Evolutionary conservation across 1,140 invertebrate genomes (phyloP).

Genomic region (Drosophila virilis): DNA sequence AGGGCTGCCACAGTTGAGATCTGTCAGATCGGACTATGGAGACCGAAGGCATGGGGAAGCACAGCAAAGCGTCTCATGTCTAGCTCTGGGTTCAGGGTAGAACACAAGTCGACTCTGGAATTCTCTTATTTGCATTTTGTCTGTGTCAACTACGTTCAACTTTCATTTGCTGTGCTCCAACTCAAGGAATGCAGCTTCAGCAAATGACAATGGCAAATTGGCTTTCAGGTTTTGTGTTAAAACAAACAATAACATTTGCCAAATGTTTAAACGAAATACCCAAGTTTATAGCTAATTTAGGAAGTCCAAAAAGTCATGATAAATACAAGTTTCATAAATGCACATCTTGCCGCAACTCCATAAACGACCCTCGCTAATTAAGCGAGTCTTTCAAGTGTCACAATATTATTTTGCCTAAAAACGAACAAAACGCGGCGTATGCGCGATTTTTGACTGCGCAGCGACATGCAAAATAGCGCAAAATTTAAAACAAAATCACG

Average conservation of each 20-base stretch:
- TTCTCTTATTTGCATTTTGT: background rate
- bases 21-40: no score
- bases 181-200: background rate
- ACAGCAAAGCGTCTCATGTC: no score
- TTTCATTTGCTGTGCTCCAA: background rate
- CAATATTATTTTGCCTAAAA: constrained; percentile 38
- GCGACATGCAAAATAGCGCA: constrained; percentile 69
- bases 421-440: constrained; percentile 20
- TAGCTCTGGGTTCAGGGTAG: no score
- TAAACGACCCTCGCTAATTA: constrained; percentile 48
- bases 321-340: no score
- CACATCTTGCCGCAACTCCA: no score
- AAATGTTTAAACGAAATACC: background rate
- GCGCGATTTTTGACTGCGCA: constrained; percentile 25
- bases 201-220: background rate
- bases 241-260: background rate
- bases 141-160: background rate
- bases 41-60: no score
- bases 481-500: constrained; percentile 76
- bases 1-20: no score
- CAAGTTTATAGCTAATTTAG: background rate
- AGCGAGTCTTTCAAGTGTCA: constrained; percentile 61
- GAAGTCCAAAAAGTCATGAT: background rate
- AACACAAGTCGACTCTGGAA: no score
- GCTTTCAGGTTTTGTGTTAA: background rate